phyloP scores from a whole-genome alignment of 2,888 invertebrate genomes.

The Toxonevra muliebris region DNA sequence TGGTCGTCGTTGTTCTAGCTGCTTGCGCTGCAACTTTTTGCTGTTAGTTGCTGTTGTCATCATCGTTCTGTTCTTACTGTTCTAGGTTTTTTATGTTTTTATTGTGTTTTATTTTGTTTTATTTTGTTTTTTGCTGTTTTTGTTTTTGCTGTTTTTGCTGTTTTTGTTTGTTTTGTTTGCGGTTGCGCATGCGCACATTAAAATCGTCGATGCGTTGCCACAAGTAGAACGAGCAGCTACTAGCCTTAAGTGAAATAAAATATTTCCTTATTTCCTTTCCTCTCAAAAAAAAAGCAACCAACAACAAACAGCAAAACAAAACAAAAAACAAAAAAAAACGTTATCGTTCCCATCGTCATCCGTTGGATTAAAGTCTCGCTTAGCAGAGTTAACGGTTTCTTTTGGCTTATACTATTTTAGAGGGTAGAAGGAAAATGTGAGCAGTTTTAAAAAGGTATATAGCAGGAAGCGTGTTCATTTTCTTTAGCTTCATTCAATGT shows the following conservation, averaged over 20 bases:
- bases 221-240: not conserved
- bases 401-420: conserved; percentile 16
- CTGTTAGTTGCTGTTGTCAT: too few species aligned
- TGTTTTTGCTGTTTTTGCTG: not conserved
- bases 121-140: too few species aligned
- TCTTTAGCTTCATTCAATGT: too few species aligned
- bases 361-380: conserved; percentile 24
- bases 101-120: not conserved
- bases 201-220: conserved; percentile 14
- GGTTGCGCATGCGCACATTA: conserved; percentile 10
- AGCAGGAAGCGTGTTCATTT: too few species aligned
- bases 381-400: conserved; percentile 26
- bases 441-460: too few species aligned
- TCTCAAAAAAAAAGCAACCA: not conserved
- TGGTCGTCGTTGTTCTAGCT: too few species aligned
- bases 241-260: not conserved
- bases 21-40: too few species aligned
- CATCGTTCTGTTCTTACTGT: not conserved
- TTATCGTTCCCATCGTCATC: conserved; percentile 18
- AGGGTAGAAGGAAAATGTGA: too few species aligned
- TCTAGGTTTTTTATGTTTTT: not conserved
- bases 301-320: not conserved
- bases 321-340: conserved; percentile 12
- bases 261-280: conserved; percentile 12
- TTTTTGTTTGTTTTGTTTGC: not conserved